A percentile compares a stretch with the other conserved stretches of the same genome.
Conservation (phyloP, 1,140 invertebrate species). For the Drosophila pachea region DNA sequence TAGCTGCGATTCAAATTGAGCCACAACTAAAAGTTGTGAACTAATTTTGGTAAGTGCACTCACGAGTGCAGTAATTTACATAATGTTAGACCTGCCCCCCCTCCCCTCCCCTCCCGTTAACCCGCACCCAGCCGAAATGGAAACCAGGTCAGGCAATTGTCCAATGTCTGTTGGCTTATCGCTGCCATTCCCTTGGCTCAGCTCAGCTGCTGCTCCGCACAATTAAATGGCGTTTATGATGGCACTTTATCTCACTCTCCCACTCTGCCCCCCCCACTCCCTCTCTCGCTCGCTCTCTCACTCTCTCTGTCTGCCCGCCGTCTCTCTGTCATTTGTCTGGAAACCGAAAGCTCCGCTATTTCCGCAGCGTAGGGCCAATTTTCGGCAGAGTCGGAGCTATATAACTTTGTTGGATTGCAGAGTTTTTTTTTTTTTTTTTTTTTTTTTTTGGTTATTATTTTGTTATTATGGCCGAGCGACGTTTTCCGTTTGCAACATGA, state of each 20-base stretch:
- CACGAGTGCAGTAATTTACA: slow-evolving; percentile 63
- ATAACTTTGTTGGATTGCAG: slow-evolving; percentile 35
- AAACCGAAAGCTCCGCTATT: slow-evolving; percentile 34
- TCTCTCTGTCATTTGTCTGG: slow-evolving; percentile 20
- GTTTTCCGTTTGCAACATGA: slow-evolving; percentile 58
- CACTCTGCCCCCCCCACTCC: slow-evolving; percentile 23
- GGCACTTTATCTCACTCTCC: slow-evolving; percentile 45
- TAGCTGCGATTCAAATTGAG: slow-evolving; percentile 35
- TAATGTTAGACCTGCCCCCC: slow-evolving; percentile 37
- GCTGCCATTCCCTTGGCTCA: slow-evolving; percentile 10
- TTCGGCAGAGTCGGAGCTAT: slow-evolving; percentile 9
- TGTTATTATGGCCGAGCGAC: slow-evolving; percentile 53
- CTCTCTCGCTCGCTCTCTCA: slow-evolving; percentile 18
- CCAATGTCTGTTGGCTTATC: slow-evolving; percentile 48
- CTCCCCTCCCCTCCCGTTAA: neutral
- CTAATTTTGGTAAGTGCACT: slow-evolving; percentile 56
- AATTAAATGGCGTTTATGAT: slow-evolving; percentile 60
- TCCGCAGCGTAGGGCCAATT: slow-evolving; percentile 36
- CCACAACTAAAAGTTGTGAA: slow-evolving; percentile 35
- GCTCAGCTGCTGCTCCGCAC: slow-evolving; percentile 13
- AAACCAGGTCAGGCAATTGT: slow-evolving; percentile 60
- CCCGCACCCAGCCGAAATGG: slow-evolving; percentile 14
- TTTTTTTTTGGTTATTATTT: slow-evolving; percentile 52
- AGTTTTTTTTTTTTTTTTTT: slow-evolving; percentile 33
- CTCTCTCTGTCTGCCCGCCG: no score